Evolutionary conservation across 2,888 invertebrate species (phyloP).

Genomic region (Myathropa florea): DNA sequence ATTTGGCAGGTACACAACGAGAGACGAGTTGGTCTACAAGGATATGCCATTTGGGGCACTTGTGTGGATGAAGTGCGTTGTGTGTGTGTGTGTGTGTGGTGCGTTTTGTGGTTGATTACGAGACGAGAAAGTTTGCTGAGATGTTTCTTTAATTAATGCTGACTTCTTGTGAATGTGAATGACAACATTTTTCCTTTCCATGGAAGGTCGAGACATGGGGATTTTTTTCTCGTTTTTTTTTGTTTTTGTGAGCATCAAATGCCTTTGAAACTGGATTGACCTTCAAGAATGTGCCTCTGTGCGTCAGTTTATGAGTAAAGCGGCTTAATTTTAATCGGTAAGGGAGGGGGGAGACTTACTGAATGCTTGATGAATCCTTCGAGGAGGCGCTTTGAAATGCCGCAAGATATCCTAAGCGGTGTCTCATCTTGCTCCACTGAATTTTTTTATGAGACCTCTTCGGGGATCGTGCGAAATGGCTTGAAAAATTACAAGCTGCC

Average conservation of each 20-base stretch:
- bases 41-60: background rate
- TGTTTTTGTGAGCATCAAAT: too few relatives aligned
- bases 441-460: too few relatives aligned
- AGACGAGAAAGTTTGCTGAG: background rate
- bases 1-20: constrained; percentile 1
- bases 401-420: too few relatives aligned
- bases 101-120: background rate
- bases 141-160: constrained; percentile 13
- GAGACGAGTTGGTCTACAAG: too few relatives aligned
- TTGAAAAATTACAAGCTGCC: too few relatives aligned
- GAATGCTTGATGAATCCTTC: too few relatives aligned
- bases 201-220: background rate
- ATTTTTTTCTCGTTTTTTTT: background rate
- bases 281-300: background rate
- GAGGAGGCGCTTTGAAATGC: too few relatives aligned
- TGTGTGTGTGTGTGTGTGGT: background rate
- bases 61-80: background rate
- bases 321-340: too few relatives aligned
- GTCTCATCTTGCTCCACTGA: too few relatives aligned
- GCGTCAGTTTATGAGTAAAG: too few relatives aligned
- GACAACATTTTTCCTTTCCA: constrained; percentile 9
- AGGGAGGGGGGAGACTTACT: too few relatives aligned
- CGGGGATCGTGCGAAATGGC: too few relatives aligned
- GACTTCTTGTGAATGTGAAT: background rate
- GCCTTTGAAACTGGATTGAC: background rate